A percentile compares a stretch with the other conserved stretches of the same genome.
Evolutionary conservation across 2,113 vertebrate species (phyloP).

Genomic region (Phocoena sinus): DNA sequence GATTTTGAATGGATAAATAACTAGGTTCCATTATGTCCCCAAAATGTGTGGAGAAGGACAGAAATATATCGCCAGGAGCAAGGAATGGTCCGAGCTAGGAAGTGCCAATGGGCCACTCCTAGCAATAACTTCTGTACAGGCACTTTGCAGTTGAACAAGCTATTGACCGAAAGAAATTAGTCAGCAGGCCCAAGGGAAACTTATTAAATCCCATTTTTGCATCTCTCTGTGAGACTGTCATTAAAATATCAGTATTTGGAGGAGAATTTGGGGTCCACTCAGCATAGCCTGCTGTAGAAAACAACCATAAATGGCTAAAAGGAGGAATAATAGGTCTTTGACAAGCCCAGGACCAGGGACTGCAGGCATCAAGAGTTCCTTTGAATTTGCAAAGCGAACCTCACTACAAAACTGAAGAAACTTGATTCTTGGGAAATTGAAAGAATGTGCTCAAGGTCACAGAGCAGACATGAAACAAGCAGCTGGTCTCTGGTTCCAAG

Average conservation of each 20-base stretch:
- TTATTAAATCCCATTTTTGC: not conserved
- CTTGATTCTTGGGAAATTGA: slow-evolving; percentile 11
- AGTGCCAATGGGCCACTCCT: not conserved
- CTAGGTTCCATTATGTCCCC: not conserved
- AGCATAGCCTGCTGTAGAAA: not conserved
- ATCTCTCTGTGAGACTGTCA: not conserved
- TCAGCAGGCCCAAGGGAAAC: not conserved
- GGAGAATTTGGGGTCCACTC: not conserved
- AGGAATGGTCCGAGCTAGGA: not conserved
- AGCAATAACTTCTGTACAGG: not conserved
- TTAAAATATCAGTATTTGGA: not conserved
- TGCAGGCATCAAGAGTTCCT: not conserved
- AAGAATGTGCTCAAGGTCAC: slow-evolving; percentile 21
- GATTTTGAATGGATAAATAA: not conserved
- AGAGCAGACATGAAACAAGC: not conserved
- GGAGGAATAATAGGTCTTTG: not conserved
- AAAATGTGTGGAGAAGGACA: not conserved
- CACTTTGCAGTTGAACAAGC: not conserved
- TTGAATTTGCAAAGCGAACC: slow-evolving; percentile 15
- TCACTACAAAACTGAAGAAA: not conserved
- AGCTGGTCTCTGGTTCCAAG: not conserved
- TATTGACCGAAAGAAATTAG: not conserved
- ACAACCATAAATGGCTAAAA: not conserved
- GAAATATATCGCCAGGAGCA: not conserved
- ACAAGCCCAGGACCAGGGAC: not conserved